phyloP scores from a whole-genome alignment of 2,888 invertebrate species.

The Bellardia bayeri region DNA sequence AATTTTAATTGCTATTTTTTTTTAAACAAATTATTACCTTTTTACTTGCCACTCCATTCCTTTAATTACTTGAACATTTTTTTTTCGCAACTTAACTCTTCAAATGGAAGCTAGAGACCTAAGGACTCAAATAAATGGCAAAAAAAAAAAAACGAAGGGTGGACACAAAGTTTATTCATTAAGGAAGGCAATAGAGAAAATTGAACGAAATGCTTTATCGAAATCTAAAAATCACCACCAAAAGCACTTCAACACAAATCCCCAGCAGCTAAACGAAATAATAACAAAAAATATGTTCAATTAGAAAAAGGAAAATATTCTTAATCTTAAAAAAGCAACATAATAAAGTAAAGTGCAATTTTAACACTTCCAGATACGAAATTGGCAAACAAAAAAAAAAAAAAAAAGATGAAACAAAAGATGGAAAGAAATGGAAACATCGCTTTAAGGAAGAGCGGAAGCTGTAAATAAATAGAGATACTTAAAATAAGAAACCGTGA shows the following conservation, averaged over 20 bases:
- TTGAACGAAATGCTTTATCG: conserved; percentile 49
- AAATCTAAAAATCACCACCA: conserved; percentile 56
- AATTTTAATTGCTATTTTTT: too few relatives aligned
- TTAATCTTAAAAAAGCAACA: background rate
- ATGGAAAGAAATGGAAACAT: conserved; percentile 17
- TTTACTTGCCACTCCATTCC: background rate
- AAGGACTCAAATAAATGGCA: background rate
- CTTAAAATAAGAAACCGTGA: conserved; percentile 19
- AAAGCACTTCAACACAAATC: conserved; percentile 14
- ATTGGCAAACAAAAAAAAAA: background rate
- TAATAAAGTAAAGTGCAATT: conserved; percentile 25
- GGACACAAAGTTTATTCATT: conserved; percentile 40
- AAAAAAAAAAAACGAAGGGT: background rate
- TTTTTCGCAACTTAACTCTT: background rate
- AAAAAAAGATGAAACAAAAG: conserved; percentile 2
- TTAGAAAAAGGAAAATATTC: background rate
- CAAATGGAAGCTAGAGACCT: background rate
- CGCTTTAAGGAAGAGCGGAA: background rate
- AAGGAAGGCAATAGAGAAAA: conserved; percentile 64
- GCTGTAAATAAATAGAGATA: conserved; percentile 32
- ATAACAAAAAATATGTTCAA: conserved; percentile 19
- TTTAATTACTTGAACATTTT: background rate
- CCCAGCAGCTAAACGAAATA: background rate
- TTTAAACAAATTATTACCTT: background rate
- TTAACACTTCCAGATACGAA: conserved; percentile 40